Evolutionary conservation across 2,888 invertebrate species (phyloP), one percentile per base, ranked within the genome.

Genomic region (Mystacides longicornis): DNA sequence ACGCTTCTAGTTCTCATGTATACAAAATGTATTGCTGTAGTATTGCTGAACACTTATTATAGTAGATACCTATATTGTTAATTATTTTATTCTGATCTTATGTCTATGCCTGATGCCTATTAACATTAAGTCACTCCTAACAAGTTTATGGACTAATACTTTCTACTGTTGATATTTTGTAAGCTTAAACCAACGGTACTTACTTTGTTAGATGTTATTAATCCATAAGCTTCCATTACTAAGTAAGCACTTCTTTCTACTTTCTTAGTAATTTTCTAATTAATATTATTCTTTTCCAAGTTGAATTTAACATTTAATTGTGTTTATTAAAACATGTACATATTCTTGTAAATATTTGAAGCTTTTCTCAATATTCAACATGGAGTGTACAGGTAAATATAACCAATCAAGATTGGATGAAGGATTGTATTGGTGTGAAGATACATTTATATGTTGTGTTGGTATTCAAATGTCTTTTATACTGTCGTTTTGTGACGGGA

Each of bases 391-490:
- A 61, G 60, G 59, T 62, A 62, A 59, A 23, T 59, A 60, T 56
- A 33, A n/a, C n/a, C n/a, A n/a, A n/a, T n/a, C n/a, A n/a, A n/a
- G n/a, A n/a, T n/a, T n/a, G n/a, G n/a, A n/a, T n/a, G 5, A 49
- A 23, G 45, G 16, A 14, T 31, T 31, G 31, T 31, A 14, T 43
- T 18, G 45, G 18, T n/a, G 37, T 49, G 54, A 49, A 43, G 49
- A 43, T 33, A 27, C 22, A 21, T 20, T 49, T 57, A 47, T 23
- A 52, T 49, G 54, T 49, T 81, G 82, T 83, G 83, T 83, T 83
- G 82, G 83, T 83, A 83, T 83, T 83, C 82, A 83, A 83, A 83
- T 83, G 83, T 73, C 52, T 56, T 49, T 52, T 33, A 54, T 54
- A 53, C 48, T 43, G 33, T 56, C 53, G 56, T 50, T 49, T 50